phyloP scores from a whole-genome alignment of 2,113 vertebrate species.

The Potamarius usumacintae region DNA sequence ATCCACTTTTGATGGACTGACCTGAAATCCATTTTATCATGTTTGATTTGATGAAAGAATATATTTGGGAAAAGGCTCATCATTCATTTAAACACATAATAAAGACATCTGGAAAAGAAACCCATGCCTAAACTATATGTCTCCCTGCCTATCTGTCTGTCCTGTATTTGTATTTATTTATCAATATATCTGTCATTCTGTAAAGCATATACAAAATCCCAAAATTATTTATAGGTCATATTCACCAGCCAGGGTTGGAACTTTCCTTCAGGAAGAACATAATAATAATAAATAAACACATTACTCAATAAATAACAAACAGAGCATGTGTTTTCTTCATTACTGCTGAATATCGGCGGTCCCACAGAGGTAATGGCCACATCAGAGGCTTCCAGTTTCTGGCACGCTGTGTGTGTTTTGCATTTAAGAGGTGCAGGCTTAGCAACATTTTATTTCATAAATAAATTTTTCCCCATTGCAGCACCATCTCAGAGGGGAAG shows the following conservation, averaged over 20 bases:
- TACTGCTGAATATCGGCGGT: conserved; percentile 57
- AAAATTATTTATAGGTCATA: conserved; percentile 22
- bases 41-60: not conserved
- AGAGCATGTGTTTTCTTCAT: conserved; percentile 69
- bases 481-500: not conserved
- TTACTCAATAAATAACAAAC: conserved; percentile 72
- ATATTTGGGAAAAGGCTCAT: not conserved
- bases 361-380: conserved; percentile 64
- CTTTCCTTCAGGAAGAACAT: conserved; percentile 54
- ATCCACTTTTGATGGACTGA: not conserved
- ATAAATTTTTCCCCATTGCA: conserved; percentile 6
- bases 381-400: conserved; percentile 54
- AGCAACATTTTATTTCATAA: conserved; percentile 17
- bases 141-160: not conserved
- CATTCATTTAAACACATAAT: not conserved
- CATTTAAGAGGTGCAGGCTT: conserved; percentile 5
- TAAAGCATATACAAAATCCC: not conserved
- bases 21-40: not conserved
- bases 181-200: not conserved
- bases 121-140: not conserved
- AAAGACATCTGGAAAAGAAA: not conserved
- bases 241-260: conserved; percentile 49
- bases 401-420: conserved; percentile 7
- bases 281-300: conserved; percentile 72
- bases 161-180: not conserved